These are phyloP conservation scores for Scaptomyza parva DNA, from an alignment of 2,888 invertebrate genomes.

Conservation along the genomic window DNA sequence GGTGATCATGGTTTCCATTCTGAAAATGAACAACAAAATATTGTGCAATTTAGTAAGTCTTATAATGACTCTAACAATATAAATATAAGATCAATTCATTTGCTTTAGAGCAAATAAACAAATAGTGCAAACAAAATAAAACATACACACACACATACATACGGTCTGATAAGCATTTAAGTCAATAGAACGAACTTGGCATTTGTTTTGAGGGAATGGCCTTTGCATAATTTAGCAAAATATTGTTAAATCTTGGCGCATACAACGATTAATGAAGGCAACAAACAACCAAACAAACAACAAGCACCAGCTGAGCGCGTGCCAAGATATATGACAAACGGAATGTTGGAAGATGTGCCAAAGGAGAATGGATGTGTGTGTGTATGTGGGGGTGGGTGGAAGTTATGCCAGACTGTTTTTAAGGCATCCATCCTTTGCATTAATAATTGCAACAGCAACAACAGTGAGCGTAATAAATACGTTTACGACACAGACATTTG, in stretches of 20 bases:
- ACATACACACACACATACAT: background rate
- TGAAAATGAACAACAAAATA: slow-evolving; percentile 25
- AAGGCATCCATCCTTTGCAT: slow-evolving; percentile 8
- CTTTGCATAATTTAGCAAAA: slow-evolving; percentile 57
- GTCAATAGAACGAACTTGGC: slow-evolving; percentile 43
- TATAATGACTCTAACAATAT: background rate
- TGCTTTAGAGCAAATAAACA: slow-evolving; percentile 27
- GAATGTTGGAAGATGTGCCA: slow-evolving; percentile 2
- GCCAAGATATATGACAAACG: slow-evolving; percentile 17
- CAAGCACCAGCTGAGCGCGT: slow-evolving; percentile 45
- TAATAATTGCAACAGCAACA: slow-evolving; percentile 12
- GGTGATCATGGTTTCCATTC: slow-evolving; percentile 77
- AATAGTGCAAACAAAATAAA: slow-evolving; percentile 14
- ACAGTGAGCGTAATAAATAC: slow-evolving; percentile 65
- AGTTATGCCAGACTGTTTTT: slow-evolving; percentile 17
- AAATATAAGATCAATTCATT: background rate
- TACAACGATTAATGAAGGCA: slow-evolving; percentile 50
- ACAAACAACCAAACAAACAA: slow-evolving; percentile 16
- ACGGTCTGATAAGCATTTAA: slow-evolving; percentile 34
- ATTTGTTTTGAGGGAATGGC: slow-evolving; percentile 27
- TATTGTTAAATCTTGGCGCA: slow-evolving; percentile 49
- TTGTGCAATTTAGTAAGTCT: background rate
- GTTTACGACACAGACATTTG: slow-evolving; percentile 69
- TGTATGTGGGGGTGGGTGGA: background rate
- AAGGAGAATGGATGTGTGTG: background rate